These are phyloP conservation scores for Lemur catta DNA, from an alignment of 2,797 vertebrate species.

Conservation along the genomic window DNA sequence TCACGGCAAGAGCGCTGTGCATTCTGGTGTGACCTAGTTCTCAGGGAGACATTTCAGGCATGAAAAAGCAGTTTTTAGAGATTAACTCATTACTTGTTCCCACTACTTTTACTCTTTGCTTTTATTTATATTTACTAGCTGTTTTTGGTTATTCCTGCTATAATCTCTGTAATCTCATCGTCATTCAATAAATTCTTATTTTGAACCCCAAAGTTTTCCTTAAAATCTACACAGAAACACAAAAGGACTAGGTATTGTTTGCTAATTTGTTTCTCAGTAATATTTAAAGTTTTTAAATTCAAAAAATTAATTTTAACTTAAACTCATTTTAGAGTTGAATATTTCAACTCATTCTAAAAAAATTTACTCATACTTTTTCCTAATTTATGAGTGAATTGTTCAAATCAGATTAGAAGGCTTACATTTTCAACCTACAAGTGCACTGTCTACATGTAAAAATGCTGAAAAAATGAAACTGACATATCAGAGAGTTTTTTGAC, in stretches of 20 bases:
- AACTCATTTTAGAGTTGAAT: background rate
- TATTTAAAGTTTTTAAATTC: background rate
- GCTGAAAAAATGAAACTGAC: background rate
- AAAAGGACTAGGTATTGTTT: background rate
- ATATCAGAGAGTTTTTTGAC: background rate
- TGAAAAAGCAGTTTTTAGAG: background rate
- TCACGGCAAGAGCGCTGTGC: background rate
- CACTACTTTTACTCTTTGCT: background rate
- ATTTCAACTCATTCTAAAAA: background rate
- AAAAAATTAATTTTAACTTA: conserved; percentile 24
- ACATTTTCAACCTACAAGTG: background rate
- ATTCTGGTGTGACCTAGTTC: background rate
- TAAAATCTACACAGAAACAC: background rate
- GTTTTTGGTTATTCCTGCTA: background rate
- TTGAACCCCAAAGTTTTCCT: background rate
- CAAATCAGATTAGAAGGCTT: background rate
- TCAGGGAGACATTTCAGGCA: background rate
- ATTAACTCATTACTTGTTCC: background rate
- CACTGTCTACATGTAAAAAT: background rate
- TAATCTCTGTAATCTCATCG: background rate
- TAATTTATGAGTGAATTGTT: background rate
- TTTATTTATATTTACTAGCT: background rate
- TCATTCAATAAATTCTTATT: background rate
- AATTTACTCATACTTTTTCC: background rate
- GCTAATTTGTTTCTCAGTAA: background rate